Conservation (phyloP, 2,113 vertebrate genomes). For the Dunckerocampus dactyliophorus region DNA sequence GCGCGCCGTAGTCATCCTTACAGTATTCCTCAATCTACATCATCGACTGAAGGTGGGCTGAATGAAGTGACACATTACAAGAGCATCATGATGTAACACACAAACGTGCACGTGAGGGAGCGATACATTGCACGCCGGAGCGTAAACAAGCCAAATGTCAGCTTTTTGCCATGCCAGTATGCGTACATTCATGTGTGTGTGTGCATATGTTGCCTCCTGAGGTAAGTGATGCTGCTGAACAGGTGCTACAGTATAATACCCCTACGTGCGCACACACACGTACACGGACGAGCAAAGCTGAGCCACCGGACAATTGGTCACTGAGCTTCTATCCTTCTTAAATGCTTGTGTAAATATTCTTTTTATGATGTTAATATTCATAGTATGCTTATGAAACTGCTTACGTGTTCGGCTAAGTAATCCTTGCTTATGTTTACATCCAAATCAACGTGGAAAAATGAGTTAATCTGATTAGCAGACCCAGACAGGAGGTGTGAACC, state of each 20-base stretch:
- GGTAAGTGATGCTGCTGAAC: slow-evolving; percentile 66
- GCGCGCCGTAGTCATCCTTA: too few relatives aligned
- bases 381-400: too few relatives aligned
- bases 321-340: background rate
- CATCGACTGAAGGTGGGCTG: too few relatives aligned
- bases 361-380: too few relatives aligned
- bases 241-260: slow-evolving; percentile 66
- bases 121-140: background rate
- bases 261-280: slow-evolving; percentile 16
- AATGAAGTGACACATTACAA: background rate
- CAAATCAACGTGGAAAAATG: too few relatives aligned
- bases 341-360: background rate
- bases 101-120: background rate
- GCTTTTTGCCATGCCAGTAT: slow-evolving; percentile 23
- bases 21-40: too few relatives aligned
- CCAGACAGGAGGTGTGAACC: too few relatives aligned
- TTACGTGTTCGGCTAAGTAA: too few relatives aligned
- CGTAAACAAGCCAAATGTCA: slow-evolving; percentile 10
- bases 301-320: too few relatives aligned
- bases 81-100: background rate
- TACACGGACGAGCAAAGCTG: slow-evolving; percentile 2
- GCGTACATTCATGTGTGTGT: background rate
- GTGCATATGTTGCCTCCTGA: slow-evolving; percentile 38
- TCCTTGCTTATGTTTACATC: too few relatives aligned
- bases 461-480: too few relatives aligned